These are phyloP conservation scores for Acomys russatus DNA, from an alignment of 2,797 vertebrate genomes.

Conservation along the genomic window DNA sequence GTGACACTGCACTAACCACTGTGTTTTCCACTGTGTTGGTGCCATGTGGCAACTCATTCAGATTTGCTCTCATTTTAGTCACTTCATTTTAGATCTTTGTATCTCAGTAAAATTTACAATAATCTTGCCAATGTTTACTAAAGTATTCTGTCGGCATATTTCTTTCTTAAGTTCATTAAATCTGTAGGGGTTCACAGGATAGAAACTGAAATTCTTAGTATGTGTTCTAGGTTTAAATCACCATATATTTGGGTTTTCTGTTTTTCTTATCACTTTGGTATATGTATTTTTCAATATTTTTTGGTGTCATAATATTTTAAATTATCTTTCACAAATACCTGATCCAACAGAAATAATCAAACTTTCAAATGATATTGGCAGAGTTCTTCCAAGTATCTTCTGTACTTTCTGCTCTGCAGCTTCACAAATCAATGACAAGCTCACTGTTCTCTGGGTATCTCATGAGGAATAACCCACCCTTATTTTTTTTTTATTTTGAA, in stretches of 20 bases:
- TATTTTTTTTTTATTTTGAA: too few species aligned
- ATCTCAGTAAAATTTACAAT: conserved; percentile 41
- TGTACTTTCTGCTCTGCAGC: neutral
- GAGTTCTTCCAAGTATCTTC: neutral
- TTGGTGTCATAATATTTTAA: neutral
- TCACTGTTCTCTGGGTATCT: neutral
- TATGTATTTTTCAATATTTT: neutral
- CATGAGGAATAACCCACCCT: neutral
- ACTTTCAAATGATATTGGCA: neutral
- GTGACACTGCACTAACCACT: neutral
- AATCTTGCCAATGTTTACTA: neutral
- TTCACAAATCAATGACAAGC: neutral
- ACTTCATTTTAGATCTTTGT: neutral
- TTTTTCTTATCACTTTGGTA: neutral
- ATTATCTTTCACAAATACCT: neutral
- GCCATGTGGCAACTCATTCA: neutral
- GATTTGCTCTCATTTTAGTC: neutral
- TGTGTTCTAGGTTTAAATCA: neutral
- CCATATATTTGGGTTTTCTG: neutral
- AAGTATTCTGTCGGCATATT: neutral
- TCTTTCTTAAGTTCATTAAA: neutral
- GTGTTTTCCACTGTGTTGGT: neutral
- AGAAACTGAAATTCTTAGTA: neutral
- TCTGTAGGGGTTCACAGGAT: neutral
- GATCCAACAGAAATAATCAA: conserved; percentile 7